These are phyloP conservation scores for Ptycholaimellus sp. DNA, from an alignment of 2,888 invertebrate genomes.

Conservation along the genomic window DNA sequence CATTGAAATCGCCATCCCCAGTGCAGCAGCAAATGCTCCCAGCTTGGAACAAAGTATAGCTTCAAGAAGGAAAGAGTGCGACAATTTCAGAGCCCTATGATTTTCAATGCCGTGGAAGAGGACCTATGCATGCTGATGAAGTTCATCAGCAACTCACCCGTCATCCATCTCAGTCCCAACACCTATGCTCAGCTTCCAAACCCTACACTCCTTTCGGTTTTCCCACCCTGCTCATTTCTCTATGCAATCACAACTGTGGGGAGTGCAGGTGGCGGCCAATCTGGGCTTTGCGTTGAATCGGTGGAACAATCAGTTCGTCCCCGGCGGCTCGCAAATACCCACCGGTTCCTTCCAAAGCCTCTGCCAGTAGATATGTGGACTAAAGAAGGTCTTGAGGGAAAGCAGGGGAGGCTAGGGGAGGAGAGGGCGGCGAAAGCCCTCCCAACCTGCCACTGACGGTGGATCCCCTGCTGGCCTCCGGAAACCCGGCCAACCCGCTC, in stretches of 20 bases:
- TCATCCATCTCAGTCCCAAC: constrained; percentile 90
- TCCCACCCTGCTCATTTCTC: too few species aligned
- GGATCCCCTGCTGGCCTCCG: constrained; percentile 65
- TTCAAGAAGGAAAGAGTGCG: too few species aligned
- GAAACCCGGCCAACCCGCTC: constrained; percentile 32
- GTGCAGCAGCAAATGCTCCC: too few species aligned
- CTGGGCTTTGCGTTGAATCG: constrained; percentile 23
- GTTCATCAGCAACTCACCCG: constrained; percentile 88
- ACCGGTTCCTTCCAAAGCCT: not conserved
- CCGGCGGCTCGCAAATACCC: too few species aligned
- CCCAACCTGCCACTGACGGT: constrained; percentile 67
- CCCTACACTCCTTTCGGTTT: too few species aligned
- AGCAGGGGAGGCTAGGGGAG: not conserved
- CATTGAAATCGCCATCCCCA: too few species aligned
- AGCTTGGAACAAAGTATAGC: too few species aligned
- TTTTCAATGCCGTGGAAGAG: constrained; percentile 90
- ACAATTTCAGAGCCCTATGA: constrained; percentile 69
- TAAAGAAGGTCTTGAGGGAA: not conserved
- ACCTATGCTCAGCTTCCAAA: too few species aligned
- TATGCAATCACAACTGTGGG: too few species aligned
- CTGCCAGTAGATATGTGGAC: constrained; percentile 1
- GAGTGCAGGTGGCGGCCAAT: too few species aligned
- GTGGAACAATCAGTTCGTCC: constrained; percentile 23
- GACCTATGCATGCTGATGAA: constrained; percentile 96
- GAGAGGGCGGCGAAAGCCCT: constrained; percentile 22